Base-by-base conservation (phyloP, 2,888 invertebrate genomes). In the Trachelus troglodyta region DNA sequence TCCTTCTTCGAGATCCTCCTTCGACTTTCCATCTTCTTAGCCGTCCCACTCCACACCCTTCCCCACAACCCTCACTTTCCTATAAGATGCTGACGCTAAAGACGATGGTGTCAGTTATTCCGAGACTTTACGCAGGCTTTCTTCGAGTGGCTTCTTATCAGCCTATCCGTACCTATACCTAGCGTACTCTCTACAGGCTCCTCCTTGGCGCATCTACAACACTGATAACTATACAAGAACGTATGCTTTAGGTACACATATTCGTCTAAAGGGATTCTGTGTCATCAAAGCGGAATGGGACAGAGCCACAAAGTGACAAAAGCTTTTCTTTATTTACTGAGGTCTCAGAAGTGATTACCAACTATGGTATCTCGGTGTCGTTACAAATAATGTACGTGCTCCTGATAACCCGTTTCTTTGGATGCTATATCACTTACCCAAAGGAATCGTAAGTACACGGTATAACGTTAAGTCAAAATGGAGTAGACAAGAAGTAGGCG, bases 11-110 rank as follows among this genome's bases (percentile, higher is more conserved):
- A 56, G 81, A 15, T 56, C 56, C 56, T 56, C 56, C 56, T 56
- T 23, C 56, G 23, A 56, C 23, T 23, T 56, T 23, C 56, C 56
- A 56, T 23, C 56, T 56, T 56, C 56, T 56, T 56, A 56, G 56
- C 23, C 23, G 9, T 33, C 74, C 74, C n/a, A 69, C 73, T 40
- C 69, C 56, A 56, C 33, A 34, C 56, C 40, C 34, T 34, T 34
- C 33, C 35, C 69, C 76, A 33, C 37, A 23, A 71, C 69, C 30
- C 69, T 37, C 56, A 76, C 73, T 74, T 33, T 40, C 74, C 77
- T 75, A 75, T 77, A 69, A 77, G 80, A 78, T 76, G 79, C 77
- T 80, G 79, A 80, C 75, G 80, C 75, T 79, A 69, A 86, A 71
- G 71, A 34, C 71, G 31, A 23, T 56, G 23, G 56, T 23, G 6